Percentiles rank a stretch among this genome's conserved stretches.
Conservation (phyloP, 2,888 invertebrate genomes). For the Drosophila niveifrons region DNA sequence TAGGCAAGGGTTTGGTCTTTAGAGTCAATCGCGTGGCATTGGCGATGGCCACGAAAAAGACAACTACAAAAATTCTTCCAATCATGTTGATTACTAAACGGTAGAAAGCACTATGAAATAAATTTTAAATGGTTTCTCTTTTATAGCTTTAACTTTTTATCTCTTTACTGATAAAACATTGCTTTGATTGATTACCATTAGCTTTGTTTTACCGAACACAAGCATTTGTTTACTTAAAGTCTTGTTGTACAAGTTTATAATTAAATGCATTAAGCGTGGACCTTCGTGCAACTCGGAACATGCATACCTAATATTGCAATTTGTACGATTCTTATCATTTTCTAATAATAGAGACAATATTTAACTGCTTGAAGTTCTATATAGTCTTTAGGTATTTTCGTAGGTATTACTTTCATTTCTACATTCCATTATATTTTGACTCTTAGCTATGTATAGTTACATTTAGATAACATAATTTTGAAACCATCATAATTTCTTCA, state of each 20-base stretch:
- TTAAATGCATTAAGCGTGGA: background rate
- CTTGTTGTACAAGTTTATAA: slow-evolving; percentile 1
- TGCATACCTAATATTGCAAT: background rate
- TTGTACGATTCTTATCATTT: background rate
- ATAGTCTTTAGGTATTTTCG: no score
- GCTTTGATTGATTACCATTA: slow-evolving; percentile 26
- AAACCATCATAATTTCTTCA: no score
- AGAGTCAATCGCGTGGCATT: slow-evolving; percentile 7
- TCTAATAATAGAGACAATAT: background rate
- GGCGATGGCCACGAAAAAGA: slow-evolving; percentile 40
- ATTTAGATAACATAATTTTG: no score
- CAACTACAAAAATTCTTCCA: slow-evolving; percentile 47
- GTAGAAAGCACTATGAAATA: slow-evolving; percentile 12
- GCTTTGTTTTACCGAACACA: background rate
- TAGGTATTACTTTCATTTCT: no score
- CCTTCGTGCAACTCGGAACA: background rate
- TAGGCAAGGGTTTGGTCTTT: no score
- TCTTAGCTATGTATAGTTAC: no score
- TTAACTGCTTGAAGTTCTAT: no score
- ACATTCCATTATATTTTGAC: no score
- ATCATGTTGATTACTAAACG: slow-evolving; percentile 44
- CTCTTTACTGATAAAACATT: slow-evolving; percentile 1
- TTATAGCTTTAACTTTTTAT: slow-evolving; percentile 37
- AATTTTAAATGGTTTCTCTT: background rate
- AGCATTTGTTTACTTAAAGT: background rate